Conservation (phyloP, 2,113 vertebrate species). For the Dipodomys ordii region DNA sequence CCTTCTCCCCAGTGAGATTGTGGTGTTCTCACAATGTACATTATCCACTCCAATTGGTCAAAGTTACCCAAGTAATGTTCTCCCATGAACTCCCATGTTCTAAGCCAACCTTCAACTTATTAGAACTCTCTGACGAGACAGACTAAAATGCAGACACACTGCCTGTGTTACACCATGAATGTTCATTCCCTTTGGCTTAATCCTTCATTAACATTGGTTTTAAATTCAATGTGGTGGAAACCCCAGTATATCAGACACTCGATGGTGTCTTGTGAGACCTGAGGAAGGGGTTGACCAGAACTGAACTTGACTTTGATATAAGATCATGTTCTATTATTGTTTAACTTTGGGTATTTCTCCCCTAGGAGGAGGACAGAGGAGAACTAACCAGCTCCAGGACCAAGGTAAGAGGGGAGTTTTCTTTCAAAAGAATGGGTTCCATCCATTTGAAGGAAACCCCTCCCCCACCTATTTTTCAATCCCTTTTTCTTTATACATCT, state of each 20-base stretch:
- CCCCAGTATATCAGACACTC: conserved; percentile 76
- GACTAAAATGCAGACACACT: neutral
- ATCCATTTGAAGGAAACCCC: conserved; percentile 78
- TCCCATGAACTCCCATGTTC: neutral
- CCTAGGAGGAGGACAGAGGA: conserved; percentile 80
- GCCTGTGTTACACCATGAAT: neutral
- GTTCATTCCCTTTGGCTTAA: conserved; percentile 79
- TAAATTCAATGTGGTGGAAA: conserved; percentile 37
- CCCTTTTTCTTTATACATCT: conserved; percentile 76
- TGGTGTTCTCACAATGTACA: neutral
- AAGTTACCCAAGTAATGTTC: neutral
- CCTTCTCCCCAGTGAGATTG: neutral
- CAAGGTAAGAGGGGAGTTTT: conserved; percentile 81
- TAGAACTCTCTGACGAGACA: neutral
- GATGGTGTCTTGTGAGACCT: conserved; percentile 74
- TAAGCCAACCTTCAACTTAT: neutral
- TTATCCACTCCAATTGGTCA: neutral
- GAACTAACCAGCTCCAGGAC: conserved; percentile 78
- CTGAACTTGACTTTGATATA: conserved; percentile 79
- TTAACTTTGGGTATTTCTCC: conserved; percentile 83
- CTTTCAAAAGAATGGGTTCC: conserved; percentile 77
- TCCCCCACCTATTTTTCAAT: conserved; percentile 76
- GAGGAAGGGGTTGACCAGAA: conserved; percentile 74
- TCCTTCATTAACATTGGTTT: conserved; percentile 44
- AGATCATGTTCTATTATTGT: conserved; percentile 82